These are phyloP conservation scores for Ancistrus triradiatus DNA, from an alignment of 2,113 vertebrate species.

Conservation along the genomic window DNA sequence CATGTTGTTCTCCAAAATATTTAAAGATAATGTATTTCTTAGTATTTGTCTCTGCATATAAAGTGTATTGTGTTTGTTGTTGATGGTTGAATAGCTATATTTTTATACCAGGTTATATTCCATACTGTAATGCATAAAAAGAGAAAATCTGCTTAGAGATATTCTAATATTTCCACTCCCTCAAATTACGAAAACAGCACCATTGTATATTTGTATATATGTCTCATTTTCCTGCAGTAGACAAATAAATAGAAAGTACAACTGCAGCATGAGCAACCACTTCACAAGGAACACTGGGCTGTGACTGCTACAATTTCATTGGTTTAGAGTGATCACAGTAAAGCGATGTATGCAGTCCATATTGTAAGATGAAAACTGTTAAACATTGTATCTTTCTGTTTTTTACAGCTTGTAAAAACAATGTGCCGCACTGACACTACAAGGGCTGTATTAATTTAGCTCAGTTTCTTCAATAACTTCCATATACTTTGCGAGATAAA, in stretches of 20 bases:
- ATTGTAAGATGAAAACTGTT: constrained; percentile 6
- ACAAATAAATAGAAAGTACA: constrained; percentile 26
- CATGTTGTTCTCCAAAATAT: no score
- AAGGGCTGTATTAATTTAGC: neutral
- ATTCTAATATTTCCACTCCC: constrained; percentile 20
- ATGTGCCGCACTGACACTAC: no score
- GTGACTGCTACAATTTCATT: constrained; percentile 30
- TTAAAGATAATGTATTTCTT: no score
- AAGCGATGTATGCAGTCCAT: constrained; percentile 5
- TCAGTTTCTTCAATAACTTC: neutral
- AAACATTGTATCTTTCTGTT: neutral
- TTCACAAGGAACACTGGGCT: constrained; percentile 30
- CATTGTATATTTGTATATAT: constrained; percentile 14
- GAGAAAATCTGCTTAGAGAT: constrained; percentile 9
- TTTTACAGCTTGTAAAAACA: neutral
- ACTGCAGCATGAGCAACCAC: constrained; percentile 11
- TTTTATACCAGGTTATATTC: constrained; percentile 19
- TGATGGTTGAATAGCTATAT: no score
- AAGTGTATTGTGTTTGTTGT: no score
- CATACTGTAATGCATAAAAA: constrained; percentile 16
- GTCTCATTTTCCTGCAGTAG: constrained; percentile 1
- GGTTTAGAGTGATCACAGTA: constrained; percentile 20
- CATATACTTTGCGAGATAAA: constrained; percentile 8
- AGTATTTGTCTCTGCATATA: no score
- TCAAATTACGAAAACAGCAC: constrained; percentile 15